Conservation (phyloP, 2,113 vertebrate genomes). For the Chaenocephalus aceratus region DNA sequence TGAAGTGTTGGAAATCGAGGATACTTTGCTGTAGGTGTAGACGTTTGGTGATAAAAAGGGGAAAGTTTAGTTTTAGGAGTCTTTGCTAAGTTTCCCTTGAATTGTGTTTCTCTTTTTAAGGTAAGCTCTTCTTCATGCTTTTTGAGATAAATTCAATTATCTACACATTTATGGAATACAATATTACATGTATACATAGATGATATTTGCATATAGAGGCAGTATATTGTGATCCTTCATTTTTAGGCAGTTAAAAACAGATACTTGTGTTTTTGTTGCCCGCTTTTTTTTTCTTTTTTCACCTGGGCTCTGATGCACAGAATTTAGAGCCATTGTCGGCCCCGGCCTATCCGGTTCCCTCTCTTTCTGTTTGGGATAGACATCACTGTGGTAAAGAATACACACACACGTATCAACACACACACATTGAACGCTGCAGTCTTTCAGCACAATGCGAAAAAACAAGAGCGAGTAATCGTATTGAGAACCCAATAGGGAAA, state of each 20-base stretch:
- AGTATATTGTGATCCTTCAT: constrained; percentile 80
- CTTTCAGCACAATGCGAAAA: constrained; percentile 51
- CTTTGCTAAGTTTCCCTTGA: constrained; percentile 80
- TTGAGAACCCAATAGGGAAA: constrained; percentile 25
- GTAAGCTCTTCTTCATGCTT: constrained; percentile 78
- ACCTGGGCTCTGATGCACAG: constrained; percentile 72
- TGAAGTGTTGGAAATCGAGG: constrained; percentile 71
- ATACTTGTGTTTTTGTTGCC: constrained; percentile 69
- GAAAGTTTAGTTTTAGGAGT: constrained; percentile 79
- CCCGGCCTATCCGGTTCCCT: constrained; percentile 74
- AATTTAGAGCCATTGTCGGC: constrained; percentile 77
- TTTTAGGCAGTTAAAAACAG: constrained; percentile 67
- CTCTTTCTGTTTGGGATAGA: constrained; percentile 74
- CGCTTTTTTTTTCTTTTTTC: constrained; percentile 19
- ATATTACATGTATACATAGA: constrained; percentile 80
- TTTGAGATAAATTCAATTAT: constrained; percentile 73
- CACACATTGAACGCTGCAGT: constrained; percentile 55
- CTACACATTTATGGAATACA: constrained; percentile 81
- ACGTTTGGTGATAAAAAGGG: constrained; percentile 77
- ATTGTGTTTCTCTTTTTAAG: constrained; percentile 82
- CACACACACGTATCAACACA: constrained; percentile 21
- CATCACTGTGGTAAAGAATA: constrained; percentile 80
- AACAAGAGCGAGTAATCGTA: constrained; percentile 17
- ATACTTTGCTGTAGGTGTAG: constrained; percentile 79
- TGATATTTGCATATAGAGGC: constrained; percentile 82